phyloP scores from a whole-genome alignment of 2,888 invertebrate genomes.

The Abrostola triplasia region DNA sequence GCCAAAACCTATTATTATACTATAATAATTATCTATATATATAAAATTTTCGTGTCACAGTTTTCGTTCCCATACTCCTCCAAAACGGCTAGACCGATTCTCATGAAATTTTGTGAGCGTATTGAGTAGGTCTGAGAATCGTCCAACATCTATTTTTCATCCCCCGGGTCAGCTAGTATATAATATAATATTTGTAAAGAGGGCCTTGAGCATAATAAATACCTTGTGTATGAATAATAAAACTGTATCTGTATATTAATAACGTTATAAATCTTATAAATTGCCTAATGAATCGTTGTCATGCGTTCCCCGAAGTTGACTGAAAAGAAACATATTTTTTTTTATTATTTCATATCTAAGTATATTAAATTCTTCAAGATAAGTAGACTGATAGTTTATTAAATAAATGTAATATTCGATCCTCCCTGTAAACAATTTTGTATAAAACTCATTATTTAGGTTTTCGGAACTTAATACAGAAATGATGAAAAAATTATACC shows the following conservation, averaged over 20 bases:
- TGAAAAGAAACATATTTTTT: not conserved
- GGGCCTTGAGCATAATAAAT: conserved; percentile 4
- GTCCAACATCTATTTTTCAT: too few species aligned
- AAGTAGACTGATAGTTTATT: not conserved
- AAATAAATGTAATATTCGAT: not conserved
- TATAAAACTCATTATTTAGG: not conserved
- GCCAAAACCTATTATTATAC: too few species aligned
- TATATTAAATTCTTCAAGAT: not conserved
- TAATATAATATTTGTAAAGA: conserved; percentile 7
- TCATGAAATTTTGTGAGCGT: too few species aligned
- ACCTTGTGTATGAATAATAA: conserved; percentile 23
- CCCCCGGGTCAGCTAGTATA: too few species aligned
- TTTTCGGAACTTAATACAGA: not conserved
- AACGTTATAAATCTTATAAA: conserved; percentile 30
- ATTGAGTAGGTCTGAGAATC: too few species aligned
- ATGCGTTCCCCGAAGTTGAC: conserved; percentile 7
- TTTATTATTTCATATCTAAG: not conserved
- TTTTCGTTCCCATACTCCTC: too few species aligned
- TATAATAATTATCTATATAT: too few species aligned
- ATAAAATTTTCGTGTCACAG: too few species aligned
- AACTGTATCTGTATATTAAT: conserved; percentile 19
- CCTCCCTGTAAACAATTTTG: not conserved
- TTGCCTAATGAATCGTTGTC: conserved; percentile 26
- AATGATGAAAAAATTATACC: conserved; percentile 1
- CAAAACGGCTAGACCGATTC: too few species aligned